Conservation (phyloP, 92 coral and sea anemone species). For the Epizoanthus scotinus region DNA sequence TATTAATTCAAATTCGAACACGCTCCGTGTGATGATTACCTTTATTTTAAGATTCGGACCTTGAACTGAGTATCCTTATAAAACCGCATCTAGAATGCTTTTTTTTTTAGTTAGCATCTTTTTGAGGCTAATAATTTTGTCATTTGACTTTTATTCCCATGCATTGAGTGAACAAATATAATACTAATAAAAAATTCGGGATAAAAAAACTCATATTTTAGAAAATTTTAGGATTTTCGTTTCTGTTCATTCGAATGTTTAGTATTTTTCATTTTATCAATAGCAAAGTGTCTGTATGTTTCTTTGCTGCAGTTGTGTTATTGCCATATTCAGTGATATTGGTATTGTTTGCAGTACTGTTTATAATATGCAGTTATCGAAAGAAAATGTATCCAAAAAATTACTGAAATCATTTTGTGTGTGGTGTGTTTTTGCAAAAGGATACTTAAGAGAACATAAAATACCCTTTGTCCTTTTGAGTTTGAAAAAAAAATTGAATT, state of each 20-base stretch:
- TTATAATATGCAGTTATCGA: neutral
- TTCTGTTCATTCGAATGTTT: neutral
- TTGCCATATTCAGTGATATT: neutral
- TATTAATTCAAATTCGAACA: neutral
- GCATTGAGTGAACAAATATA: neutral
- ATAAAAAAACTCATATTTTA: neutral
- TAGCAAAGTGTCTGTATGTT: neutral
- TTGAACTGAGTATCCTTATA: too few species aligned
- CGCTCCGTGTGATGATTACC: too few species aligned
- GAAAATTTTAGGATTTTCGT: neutral
- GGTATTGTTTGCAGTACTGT: neutral
- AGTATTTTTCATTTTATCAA: too few species aligned
- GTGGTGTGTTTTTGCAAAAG: neutral
- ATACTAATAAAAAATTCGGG: neutral
- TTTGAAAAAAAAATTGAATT: neutral
- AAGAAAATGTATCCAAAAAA: neutral
- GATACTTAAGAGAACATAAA: neutral
- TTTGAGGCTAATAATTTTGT: neutral
- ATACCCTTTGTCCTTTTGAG: neutral
- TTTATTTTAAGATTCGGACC: too few species aligned
- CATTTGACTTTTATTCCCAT: neutral
- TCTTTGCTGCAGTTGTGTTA: neutral
- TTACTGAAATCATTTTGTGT: neutral
- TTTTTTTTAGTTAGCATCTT: neutral
- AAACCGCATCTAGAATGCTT: neutral